These are phyloP conservation scores for Anthophora plumipes DNA, from an alignment of 2,888 invertebrate species.

Conservation along the genomic window DNA sequence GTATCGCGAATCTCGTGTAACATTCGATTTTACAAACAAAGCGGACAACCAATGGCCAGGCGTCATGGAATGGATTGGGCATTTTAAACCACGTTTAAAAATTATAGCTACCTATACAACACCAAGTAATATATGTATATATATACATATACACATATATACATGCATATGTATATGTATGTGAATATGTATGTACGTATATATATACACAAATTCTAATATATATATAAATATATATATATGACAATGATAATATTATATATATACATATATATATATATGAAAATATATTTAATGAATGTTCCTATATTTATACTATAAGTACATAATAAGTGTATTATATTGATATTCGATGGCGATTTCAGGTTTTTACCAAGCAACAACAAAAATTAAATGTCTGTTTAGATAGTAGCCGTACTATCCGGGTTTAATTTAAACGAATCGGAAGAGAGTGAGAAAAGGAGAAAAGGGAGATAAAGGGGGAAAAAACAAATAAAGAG, in stretches of 20 bases:
- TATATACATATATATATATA: constrained; percentile 76
- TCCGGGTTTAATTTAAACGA: constrained; percentile 66
- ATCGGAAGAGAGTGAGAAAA: constrained; percentile 64
- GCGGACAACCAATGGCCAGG: constrained; percentile 63
- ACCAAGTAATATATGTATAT: constrained; percentile 81
- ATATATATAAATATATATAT: constrained; percentile 73
- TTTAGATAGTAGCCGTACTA: constrained; percentile 77
- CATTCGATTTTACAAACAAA: not conserved
- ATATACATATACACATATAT: constrained; percentile 73
- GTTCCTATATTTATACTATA: constrained; percentile 85
- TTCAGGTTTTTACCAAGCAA: constrained; percentile 83
- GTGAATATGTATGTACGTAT: too few relatives aligned
- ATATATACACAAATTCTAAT: constrained; percentile 66
- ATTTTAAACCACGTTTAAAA: constrained; percentile 80
- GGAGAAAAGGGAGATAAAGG: constrained; percentile 35
- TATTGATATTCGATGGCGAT: constrained; percentile 84
- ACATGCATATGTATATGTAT: too few relatives aligned
- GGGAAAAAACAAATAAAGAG: too few relatives aligned
- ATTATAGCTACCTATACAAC: constrained; percentile 81
- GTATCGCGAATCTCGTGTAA: not conserved
- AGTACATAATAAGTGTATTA: constrained; percentile 82
- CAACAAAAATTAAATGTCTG: constrained; percentile 77
- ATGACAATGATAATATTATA: constrained; percentile 77
- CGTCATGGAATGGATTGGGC: constrained; percentile 80
- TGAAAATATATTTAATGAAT: constrained; percentile 84